Base-by-base conservation (phyloP, 2,797 vertebrate genomes). In the Takifugu rubripes region DNA sequence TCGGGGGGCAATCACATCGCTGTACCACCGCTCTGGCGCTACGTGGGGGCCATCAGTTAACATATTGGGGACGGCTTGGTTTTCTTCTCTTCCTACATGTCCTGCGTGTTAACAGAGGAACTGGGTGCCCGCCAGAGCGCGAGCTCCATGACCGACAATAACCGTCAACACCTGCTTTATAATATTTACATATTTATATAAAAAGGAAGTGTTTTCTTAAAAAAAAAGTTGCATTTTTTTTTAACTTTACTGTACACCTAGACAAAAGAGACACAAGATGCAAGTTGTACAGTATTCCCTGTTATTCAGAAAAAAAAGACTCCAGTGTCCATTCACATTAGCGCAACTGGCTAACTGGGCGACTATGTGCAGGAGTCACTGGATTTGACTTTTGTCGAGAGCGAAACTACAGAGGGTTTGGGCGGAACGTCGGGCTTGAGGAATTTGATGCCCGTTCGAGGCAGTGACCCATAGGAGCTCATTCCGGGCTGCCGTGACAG, bases 401-500 rank as follows among this genome's bases (percentile, higher is more conserved):
- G 94, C 0, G 96, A 94, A 55, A 94, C 91, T 82, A 95, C 93
- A 27, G 93, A 92, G 54, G 97, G 97, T 89, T 99, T 99, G 61
- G 97, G 97, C 66, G 97, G 97, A 69, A 98, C 94, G 2, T 98
- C 97, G 2, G 97, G 97, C 88, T 95, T 99, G 86, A 96, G 90
- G 75, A 96, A 92, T 87, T 96, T 96, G 87, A 94, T 82, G 78
- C 95, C 93, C 7, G 93, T 91, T 86, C 95, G 92, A 2, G 95
- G 94, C 87, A 99, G 90, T 0, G 97, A 99, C 75, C 93, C 95
- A 68, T 96, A 98, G 67, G 94, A 79, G 64, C 90, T 93, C 84
- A 96, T 91, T 78, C 94, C 93, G 2, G 94, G 89, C 88, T 98
- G 95, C 69, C 94, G 92, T 5, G 94, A 93, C 61, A 97, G 91